phyloP scores from a whole-genome alignment of 2,888 invertebrate genomes.

The Oscheius sp. region DNA sequence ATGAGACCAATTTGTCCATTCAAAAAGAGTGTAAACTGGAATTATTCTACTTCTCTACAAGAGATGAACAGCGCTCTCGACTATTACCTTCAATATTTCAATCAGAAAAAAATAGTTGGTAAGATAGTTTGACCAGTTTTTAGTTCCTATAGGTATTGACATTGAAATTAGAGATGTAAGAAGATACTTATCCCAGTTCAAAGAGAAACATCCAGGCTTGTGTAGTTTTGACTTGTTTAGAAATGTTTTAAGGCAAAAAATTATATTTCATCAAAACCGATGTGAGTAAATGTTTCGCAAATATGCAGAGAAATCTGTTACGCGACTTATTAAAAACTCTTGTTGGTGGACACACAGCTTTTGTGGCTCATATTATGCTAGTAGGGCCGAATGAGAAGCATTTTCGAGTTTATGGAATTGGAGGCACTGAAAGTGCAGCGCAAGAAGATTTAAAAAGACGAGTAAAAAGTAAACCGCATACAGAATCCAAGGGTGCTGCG shows the following conservation, averaged over 20 bases:
- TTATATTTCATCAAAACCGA: constrained; percentile 27
- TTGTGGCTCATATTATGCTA: background rate
- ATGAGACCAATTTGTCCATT: constrained; percentile 33
- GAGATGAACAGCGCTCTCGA: constrained; percentile 19
- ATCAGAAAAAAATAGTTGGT: background rate
- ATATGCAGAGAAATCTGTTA: constrained; percentile 5
- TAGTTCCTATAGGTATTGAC: background rate
- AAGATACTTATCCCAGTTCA: background rate
- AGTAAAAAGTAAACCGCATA: background rate
- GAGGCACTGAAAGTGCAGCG: background rate
- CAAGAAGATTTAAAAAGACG: background rate
- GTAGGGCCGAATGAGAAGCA: background rate
- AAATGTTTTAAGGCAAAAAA: constrained; percentile 6
- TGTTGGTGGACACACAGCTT: background rate
- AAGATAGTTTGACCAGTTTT: too few relatives aligned
- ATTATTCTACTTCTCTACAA: constrained; percentile 2
- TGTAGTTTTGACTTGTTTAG: background rate
- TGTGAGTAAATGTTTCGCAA: constrained; percentile 30
- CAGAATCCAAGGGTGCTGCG: background rate
- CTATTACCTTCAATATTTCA: constrained; percentile 1
- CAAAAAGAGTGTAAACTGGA: constrained; percentile 12
- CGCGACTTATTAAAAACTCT: background rate
- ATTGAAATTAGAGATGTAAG: background rate
- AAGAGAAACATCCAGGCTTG: background rate
- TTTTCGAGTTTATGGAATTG: background rate